Evolutionary conservation across 2,888 invertebrate species (phyloP), one percentile per base, ranked within the genome.

Genomic region (Oxycera nigricornis): DNA sequence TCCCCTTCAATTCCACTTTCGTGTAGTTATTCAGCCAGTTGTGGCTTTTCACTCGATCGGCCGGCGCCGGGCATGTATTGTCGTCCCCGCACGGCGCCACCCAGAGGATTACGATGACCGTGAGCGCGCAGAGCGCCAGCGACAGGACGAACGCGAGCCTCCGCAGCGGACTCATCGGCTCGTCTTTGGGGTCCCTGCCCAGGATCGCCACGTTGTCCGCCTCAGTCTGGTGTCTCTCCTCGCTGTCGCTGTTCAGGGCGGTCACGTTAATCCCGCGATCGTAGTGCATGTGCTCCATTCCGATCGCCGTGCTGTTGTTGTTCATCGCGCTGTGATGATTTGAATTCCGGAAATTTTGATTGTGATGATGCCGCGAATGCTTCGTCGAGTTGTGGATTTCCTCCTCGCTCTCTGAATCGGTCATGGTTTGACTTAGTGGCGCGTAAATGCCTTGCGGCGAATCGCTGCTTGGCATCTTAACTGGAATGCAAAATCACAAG

Each of bases 401-500:
- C 80, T 92, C 92, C 80, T 93, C 93, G 0, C 92, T 92, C 80
- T 93, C 92, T 0, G 92, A 92, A 84, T 93, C 93, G 73, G 92
- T 90, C 79, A 93, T 87, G 78, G 90, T 90, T 86, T 93, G 93
- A 77, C 92, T 92, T 80, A 94, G 84, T 74, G 93, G 93, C 80
- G 92, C 89, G 83, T 94, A 94, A 80, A 89, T 89, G 79, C 87
- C 88, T 83, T 88, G 88, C 75, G 86, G 83, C 77, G 82, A 81
- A 79, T 85, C 84, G 80, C 82, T 82, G 80, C 83, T 82, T 76
- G 83, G 83, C 84, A 85, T 85, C 82, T 81, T 83, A 82, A 79
- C 82, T 83, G 75, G 4, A 77, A 68, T 4, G n/a, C n/a, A 28
- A 22, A 59, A 26, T 2, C n/a, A 28, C 55, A 22, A 55, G 52